These are phyloP conservation scores for Mycalesis mineus DNA, from an alignment of 2,888 invertebrate genomes.

Conservation along the genomic window DNA sequence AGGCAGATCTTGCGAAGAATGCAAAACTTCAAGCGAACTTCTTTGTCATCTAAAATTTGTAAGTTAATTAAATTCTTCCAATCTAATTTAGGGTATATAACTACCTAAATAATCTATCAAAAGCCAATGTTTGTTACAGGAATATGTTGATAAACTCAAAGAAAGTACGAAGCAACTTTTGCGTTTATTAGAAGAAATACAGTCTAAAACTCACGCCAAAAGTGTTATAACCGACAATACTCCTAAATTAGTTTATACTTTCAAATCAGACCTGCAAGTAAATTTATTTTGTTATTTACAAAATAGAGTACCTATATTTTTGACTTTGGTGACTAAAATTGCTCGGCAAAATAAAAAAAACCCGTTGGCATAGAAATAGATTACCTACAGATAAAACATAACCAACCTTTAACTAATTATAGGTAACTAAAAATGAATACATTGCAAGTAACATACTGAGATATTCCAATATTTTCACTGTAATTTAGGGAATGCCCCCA, in stretches of 20 bases:
- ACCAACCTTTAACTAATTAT: too few relatives aligned
- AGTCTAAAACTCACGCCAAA: slow-evolving; percentile 45
- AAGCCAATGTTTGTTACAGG: slow-evolving; percentile 39
- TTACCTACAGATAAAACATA: too few relatives aligned
- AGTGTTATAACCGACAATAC: slow-evolving; percentile 15
- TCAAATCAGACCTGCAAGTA: slow-evolving; percentile 3
- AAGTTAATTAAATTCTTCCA: slow-evolving; percentile 4
- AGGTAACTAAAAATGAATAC: too few relatives aligned
- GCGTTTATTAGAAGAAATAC: slow-evolving; percentile 53
- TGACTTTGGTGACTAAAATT: too few relatives aligned
- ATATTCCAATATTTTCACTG: too few relatives aligned
- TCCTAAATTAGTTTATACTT: slow-evolving; percentile 7
- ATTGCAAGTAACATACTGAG: too few relatives aligned
- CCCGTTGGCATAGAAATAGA: too few relatives aligned
- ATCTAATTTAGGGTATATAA: too few relatives aligned
- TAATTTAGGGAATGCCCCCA: too few relatives aligned
- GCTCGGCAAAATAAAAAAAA: too few relatives aligned
- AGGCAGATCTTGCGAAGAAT: slow-evolving; percentile 18
- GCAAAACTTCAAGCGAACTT: slow-evolving; percentile 30
- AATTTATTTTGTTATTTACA: not conserved
- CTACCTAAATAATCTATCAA: too few relatives aligned
- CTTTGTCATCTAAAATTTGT: slow-evolving; percentile 33
- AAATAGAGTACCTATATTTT: too few relatives aligned
- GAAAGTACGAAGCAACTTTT: slow-evolving; percentile 59
- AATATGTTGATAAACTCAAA: slow-evolving; percentile 46